These are phyloP conservation scores for Venustaconcha ellipsiformis DNA, from an alignment of 1,140 invertebrate genomes.

Conservation along the genomic window DNA sequence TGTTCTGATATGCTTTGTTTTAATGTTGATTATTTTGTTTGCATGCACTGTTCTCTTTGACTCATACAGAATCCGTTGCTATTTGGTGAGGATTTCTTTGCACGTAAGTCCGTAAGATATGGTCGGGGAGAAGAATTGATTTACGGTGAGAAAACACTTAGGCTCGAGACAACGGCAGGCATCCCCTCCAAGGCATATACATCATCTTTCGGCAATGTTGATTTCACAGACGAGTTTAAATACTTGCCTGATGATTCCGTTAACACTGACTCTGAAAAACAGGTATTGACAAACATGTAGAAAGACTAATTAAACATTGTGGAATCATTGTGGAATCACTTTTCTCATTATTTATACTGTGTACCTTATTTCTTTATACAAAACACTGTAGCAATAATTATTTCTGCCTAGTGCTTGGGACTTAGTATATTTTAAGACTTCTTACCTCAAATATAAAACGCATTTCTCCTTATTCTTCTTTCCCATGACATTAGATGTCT, in stretches of 20 bases:
- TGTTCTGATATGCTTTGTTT: slow-evolving; percentile 5
- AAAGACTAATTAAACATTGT: too few species aligned
- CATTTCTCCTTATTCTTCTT: too few species aligned
- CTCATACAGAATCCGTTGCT: slow-evolving; percentile 26
- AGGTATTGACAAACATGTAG: too few species aligned
- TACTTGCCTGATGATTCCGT: slow-evolving; percentile 56
- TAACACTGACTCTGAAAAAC: not conserved
- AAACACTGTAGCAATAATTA: too few species aligned
- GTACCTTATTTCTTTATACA: too few species aligned
- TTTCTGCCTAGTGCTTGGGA: too few species aligned
- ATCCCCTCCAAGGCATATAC: slow-evolving; percentile 24
- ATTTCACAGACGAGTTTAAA: slow-evolving; percentile 50
- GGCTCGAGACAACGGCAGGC: slow-evolving; percentile 17
- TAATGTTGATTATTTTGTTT: slow-evolving; percentile 5
- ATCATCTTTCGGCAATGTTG: slow-evolving; percentile 37
- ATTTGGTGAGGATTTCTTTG: slow-evolving; percentile 55
- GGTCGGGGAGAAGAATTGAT: slow-evolving; percentile 35
- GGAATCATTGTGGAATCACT: too few species aligned
- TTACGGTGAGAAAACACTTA: slow-evolving; percentile 23
- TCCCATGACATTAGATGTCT: too few species aligned
- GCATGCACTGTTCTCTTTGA: slow-evolving; percentile 31
- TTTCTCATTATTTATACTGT: too few species aligned
- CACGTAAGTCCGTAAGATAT: slow-evolving; percentile 51
- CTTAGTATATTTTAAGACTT: too few species aligned
- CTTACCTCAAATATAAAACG: too few species aligned